phyloP scores from a whole-genome alignment of 2,888 invertebrate genomes.

The Meghimatium bilineatum region DNA sequence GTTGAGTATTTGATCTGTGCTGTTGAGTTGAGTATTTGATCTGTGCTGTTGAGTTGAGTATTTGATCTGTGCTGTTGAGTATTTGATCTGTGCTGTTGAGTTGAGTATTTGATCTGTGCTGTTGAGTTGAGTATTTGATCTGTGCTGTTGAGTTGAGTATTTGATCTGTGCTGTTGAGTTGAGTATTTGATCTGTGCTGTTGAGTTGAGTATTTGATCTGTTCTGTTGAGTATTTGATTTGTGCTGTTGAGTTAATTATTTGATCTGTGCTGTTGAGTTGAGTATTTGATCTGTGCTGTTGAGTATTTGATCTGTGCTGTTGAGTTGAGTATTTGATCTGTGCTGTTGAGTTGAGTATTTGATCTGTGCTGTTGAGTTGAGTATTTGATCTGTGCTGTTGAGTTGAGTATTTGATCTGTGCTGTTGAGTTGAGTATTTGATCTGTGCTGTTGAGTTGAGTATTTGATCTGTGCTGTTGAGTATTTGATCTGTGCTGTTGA shows the following conservation, averaged over 20 bases:
- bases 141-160: conserved; percentile 62
- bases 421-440: conserved; percentile 65
- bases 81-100: conserved; percentile 60
- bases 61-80: no score
- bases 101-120: conserved; percentile 62
- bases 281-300: no score
- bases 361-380: conserved; percentile 62
- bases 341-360: conserved; percentile 64
- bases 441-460: conserved; percentile 61
- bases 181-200: conserved; percentile 58
- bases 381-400: conserved; percentile 60
- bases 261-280: conserved; percentile 63
- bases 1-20: conserved; percentile 53
- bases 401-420: conserved; percentile 60
- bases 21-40: conserved; percentile 65
- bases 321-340: conserved; percentile 61
- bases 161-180: conserved; percentile 63
- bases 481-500: conserved; percentile 60
- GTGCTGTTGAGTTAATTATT: conserved; percentile 62
- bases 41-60: conserved; percentile 61
- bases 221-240: conserved; percentile 58
- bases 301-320: conserved; percentile 59
- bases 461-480: no score
- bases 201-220: conserved; percentile 61
- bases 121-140: conserved; percentile 62